Conservation (phyloP, 2,888 invertebrate species). For the Callinectes sapidus region DNA sequence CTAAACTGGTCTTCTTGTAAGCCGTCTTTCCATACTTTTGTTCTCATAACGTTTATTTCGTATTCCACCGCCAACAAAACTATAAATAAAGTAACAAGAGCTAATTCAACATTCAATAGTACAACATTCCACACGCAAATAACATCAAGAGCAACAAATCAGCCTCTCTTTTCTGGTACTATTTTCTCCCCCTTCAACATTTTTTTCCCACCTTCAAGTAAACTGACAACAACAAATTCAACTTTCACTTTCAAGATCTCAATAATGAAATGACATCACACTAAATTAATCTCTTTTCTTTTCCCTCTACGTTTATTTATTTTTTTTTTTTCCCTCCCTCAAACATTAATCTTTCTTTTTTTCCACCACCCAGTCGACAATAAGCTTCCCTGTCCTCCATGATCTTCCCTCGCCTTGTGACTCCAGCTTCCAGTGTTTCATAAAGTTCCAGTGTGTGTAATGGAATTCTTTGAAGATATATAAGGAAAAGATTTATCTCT, state of each 20-base stretch:
- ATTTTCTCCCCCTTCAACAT: no score
- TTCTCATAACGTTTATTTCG: no score
- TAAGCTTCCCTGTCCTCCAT: neutral
- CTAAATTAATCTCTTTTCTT: no score
- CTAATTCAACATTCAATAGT: neutral
- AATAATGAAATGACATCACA: no score
- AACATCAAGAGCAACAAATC: neutral
- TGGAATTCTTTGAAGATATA: neutral
- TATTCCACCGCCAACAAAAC: no score
- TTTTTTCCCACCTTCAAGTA: neutral
- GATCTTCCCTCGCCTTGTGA: neutral
- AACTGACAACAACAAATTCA: neutral
- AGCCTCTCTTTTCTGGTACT: no score
- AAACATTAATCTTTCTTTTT: no score
- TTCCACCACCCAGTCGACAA: neutral
- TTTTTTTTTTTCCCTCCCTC: no score
- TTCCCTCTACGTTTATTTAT: no score
- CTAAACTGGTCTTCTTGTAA: no score
- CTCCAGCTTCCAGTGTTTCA: neutral
- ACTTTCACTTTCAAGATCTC: neutral
- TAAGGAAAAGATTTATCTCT: constrained; percentile 8
- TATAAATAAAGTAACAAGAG: no score
- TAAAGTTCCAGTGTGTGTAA: neutral
- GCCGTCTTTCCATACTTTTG: no score
- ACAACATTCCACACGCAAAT: neutral